Conservation (phyloP, 2,797 vertebrate species). For the Hafferia zeledoni region DNA sequence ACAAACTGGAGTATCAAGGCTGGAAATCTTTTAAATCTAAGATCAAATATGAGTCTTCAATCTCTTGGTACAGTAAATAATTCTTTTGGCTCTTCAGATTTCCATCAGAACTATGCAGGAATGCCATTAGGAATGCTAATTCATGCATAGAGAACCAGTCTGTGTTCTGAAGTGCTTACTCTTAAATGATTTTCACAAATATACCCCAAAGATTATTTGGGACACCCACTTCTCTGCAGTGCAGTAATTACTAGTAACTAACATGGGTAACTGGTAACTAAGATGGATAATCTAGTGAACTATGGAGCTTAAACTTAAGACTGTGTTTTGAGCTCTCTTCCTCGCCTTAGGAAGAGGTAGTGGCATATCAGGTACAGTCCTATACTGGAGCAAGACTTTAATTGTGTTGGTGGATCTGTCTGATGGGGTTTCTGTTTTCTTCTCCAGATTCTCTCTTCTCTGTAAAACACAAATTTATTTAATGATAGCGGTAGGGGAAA, state of each 20-base stretch:
- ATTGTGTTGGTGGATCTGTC: neutral
- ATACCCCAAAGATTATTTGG: neutral
- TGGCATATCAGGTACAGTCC: neutral
- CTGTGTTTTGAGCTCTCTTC: neutral
- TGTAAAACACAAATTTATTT: neutral
- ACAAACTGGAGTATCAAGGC: neutral
- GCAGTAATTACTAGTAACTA: neutral
- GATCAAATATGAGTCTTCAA: neutral
- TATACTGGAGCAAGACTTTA: neutral
- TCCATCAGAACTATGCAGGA: neutral
- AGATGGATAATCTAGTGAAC: neutral
- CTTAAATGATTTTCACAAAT: neutral
- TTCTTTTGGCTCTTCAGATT: neutral
- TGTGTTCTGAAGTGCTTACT: neutral
- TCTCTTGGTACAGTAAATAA: neutral
- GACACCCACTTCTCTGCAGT: neutral
- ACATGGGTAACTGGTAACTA: too few relatives aligned
- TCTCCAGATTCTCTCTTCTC: neutral
- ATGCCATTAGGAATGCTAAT: neutral
- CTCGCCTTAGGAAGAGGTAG: neutral
- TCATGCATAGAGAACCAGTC: neutral
- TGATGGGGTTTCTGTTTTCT: neutral
- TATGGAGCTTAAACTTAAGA: neutral
- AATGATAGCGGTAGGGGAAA: neutral
- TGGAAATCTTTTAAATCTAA: neutral